Evolutionary conservation across 2,888 invertebrate species (phyloP).

Genomic region (Agrypnus murinus): DNA sequence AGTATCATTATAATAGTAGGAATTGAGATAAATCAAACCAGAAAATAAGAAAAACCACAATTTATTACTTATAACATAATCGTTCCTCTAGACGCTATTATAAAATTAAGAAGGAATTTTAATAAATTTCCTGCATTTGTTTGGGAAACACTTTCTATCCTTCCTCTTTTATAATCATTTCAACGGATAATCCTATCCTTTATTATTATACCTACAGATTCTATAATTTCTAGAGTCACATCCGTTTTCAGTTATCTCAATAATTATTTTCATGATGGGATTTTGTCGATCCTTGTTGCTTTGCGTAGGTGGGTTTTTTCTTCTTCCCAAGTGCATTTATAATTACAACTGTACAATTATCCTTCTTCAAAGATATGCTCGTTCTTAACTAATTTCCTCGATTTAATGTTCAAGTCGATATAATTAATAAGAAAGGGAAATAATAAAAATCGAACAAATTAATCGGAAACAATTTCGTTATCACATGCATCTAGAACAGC

Average conservation of each 20-base stretch:
- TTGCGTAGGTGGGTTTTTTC: conserved; percentile 26
- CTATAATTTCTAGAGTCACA: conserved; percentile 11
- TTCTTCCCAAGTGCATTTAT: conserved; percentile 6
- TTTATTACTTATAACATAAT: background rate
- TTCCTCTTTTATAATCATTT: background rate
- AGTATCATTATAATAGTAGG: too few relatives aligned
- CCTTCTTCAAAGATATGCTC: too few relatives aligned
- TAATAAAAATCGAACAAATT: conserved; percentile 46
- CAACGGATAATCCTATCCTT: background rate
- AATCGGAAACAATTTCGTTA: conserved; percentile 55
- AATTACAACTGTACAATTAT: too few relatives aligned
- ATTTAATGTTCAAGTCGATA: background rate
- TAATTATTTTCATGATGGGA: conserved; percentile 23
- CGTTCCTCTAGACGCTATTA: background rate
- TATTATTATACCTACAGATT: too few relatives aligned
- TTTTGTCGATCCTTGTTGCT: background rate
- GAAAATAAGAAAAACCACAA: too few relatives aligned
- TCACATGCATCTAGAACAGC: conserved; percentile 48
- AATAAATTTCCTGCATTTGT: conserved; percentile 41
- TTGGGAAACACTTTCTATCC: conserved; percentile 31
- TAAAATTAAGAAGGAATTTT: conserved; percentile 32
- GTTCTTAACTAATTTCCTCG: too few relatives aligned
- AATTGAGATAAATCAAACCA: too few relatives aligned
- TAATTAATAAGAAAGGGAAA: conserved; percentile 18
- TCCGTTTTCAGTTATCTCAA: conserved; percentile 27